Evolutionary conservation across 2,113 vertebrate genomes (phyloP), one percentile per base, ranked within the genome.

Genomic region (Leptodactylus fuscus): DNA sequence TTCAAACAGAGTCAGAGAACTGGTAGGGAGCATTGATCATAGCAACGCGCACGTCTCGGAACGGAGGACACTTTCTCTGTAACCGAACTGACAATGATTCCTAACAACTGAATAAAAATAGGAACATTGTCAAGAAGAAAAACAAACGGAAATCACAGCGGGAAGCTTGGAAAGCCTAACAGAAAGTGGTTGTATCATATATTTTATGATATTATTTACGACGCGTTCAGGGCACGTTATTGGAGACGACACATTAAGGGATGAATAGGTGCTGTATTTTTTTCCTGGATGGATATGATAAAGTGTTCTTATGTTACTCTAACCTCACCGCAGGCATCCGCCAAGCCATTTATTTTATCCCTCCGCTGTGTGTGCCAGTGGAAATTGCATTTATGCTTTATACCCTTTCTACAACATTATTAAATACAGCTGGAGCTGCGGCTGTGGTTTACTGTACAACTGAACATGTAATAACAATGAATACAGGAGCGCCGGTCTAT

Each of bases 301-400:
- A 76, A 76, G 46, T 34, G 74, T 49, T 53, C 48, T 16, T 51
- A 27, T 76, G 74, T 76, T 51, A 78, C 75, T 53, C 48, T 53
- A 55, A 78, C 81, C 27, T 70, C 81, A 51, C 81, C 18, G 7
- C 62, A 82, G 58, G 81, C 62, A 24, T 69, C 44, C 62, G 27
- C 62, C 44, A 70, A 53, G 81, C 16, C 60, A 51, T 81, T 81
- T 81, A 81, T 81, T 67, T 67, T 70, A 48, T 51, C 70, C 20
- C 24, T 81, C 12, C n/a, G 60, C 80, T 53, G 27, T 29, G 62
- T 55, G 29, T 55, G 65, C 20, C 81, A 82, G 62, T 49, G 65
- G 32, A 82, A 70, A 70, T 36, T 62, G 58, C 38, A 46, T 81
- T 48, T 67, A 48, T 46, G 46, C 29, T 70, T 70, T 65, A 20